Evolutionary conservation across 2,797 vertebrate genomes (phyloP).

Genomic region (Anguilla anguilla): DNA sequence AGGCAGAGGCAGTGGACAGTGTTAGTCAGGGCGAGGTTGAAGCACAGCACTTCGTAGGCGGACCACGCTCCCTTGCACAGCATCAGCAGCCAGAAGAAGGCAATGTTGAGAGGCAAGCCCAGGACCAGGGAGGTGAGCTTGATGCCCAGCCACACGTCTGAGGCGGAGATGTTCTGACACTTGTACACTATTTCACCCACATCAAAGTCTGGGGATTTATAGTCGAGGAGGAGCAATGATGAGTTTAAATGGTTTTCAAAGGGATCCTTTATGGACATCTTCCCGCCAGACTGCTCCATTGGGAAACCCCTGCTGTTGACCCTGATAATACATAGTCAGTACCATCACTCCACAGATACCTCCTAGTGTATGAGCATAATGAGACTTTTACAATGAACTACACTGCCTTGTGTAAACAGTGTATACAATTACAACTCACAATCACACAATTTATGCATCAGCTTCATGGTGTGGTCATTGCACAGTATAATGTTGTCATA

Average conservation of each 20-base stretch:
- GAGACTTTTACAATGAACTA: not conserved
- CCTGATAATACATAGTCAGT: not conserved
- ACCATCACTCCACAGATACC: not conserved
- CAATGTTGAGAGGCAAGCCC: constrained; percentile 41
- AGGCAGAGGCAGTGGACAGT: constrained; percentile 37
- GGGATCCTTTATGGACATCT: not conserved
- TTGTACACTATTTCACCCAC: constrained; percentile 23
- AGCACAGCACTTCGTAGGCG: constrained; percentile 50
- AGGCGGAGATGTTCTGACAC: constrained; percentile 7
- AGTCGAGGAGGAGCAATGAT: constrained; percentile 16
- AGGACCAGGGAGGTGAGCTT: constrained; percentile 30
- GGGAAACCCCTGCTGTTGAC: not conserved
- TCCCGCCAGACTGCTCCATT: constrained; percentile 23
- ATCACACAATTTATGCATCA: not conserved
- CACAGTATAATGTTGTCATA: not conserved
- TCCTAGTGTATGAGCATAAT: not conserved
- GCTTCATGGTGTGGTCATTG: not conserved
- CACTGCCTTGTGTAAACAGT: not conserved
- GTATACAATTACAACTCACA: not conserved
- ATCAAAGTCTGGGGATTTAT: not conserved
- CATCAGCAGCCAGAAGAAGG: constrained; percentile 47
- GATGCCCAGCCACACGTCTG: not conserved
- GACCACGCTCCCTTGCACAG: constrained; percentile 43
- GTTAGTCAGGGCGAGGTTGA: constrained; percentile 55
- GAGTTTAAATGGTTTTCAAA: constrained; percentile 18